Evolutionary conservation across 2,113 vertebrate genomes (phyloP).

Genomic region (Scophthalmus maximus): DNA sequence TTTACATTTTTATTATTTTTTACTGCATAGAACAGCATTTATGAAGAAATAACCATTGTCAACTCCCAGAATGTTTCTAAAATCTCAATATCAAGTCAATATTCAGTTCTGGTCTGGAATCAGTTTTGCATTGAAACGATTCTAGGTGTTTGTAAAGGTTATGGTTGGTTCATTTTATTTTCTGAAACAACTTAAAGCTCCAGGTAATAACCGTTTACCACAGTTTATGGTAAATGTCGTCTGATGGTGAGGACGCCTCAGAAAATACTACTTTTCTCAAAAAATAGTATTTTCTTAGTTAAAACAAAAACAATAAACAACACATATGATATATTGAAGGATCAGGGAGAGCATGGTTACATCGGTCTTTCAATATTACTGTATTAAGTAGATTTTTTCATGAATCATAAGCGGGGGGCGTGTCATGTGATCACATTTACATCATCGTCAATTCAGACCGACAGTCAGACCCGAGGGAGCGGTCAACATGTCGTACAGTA

Average conservation of each 20-base stretch:
- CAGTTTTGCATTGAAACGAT: conserved; percentile 25
- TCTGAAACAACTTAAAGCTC: too few species aligned
- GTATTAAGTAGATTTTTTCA: conserved; percentile 23
- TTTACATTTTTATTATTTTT: conserved; percentile 24
- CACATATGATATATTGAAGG: background rate
- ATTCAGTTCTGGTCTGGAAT: conserved; percentile 40
- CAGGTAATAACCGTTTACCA: too few species aligned
- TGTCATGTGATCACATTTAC: too few species aligned
- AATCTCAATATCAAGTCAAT: background rate
- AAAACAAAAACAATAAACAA: background rate
- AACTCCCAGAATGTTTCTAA: conserved; percentile 8
- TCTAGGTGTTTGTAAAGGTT: too few species aligned
- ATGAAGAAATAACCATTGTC: conserved; percentile 1
- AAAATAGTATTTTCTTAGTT: too few species aligned
- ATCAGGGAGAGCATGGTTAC: conserved; percentile 3
- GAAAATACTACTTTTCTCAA: too few species aligned
- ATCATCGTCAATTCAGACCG: too few species aligned
- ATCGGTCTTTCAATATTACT: conserved; percentile 18
- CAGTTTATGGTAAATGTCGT: too few species aligned
- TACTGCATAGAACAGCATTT: conserved; percentile 1
- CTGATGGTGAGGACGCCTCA: too few species aligned
- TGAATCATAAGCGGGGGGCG: background rate
- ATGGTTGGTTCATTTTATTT: too few species aligned
- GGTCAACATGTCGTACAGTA: too few species aligned
- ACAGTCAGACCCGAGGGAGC: too few species aligned